phyloP scores from a whole-genome alignment of 2,113 vertebrate genomes.

The Myodes glareolus region DNA sequence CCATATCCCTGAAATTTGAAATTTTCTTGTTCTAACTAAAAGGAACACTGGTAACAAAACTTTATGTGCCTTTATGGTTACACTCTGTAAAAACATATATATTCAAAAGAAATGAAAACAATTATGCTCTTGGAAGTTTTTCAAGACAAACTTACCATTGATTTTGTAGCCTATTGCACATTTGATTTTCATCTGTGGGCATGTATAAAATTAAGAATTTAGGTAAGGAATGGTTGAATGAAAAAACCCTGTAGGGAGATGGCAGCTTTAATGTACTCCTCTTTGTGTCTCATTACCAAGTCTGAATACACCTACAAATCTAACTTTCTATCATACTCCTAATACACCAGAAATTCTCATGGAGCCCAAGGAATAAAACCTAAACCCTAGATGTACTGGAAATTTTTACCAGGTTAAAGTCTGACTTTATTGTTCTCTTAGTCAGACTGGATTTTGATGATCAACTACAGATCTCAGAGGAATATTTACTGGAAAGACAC shows the following conservation, averaged over 20 bases:
- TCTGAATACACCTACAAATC: neutral
- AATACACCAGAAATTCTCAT: neutral
- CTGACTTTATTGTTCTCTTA: neutral
- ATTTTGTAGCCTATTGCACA: neutral
- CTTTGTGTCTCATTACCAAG: neutral
- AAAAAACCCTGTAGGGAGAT: neutral
- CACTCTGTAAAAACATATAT: neutral
- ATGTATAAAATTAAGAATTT: neutral
- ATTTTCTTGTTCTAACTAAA: neutral
- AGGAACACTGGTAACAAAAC: neutral
- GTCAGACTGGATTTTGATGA: neutral
- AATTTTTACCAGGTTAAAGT: neutral
- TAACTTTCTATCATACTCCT: neutral
- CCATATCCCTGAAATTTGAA: neutral
- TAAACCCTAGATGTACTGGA: neutral
- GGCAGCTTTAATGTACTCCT: neutral
- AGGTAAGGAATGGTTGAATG: neutral
- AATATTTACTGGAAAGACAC: neutral
- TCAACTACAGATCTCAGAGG: neutral
- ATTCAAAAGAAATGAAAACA: slow-evolving; percentile 45
- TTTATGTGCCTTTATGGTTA: neutral
- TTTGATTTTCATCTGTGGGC: neutral
- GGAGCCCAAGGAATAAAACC: neutral
- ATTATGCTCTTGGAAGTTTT: neutral
- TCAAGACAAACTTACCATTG: neutral